phyloP scores from a whole-genome alignment of 2,888 invertebrate species.

The Diloba caeruleocephala region DNA sequence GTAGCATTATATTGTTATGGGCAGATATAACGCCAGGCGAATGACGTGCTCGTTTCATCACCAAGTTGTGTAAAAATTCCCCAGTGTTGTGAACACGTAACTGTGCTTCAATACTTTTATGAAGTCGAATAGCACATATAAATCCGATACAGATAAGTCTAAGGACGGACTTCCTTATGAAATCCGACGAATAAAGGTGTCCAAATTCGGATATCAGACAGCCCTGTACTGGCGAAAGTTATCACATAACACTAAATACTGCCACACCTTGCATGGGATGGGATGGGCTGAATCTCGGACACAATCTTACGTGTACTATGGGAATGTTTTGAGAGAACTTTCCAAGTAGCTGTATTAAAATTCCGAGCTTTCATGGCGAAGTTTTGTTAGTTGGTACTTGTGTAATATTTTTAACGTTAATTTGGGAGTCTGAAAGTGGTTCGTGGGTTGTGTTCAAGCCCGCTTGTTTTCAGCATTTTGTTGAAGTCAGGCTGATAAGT shows the following conservation, averaged over 20 bases:
- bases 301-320: slow-evolving; percentile 12
- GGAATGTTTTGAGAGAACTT: slow-evolving; percentile 4
- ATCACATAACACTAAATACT: slow-evolving; percentile 7
- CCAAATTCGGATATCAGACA: slow-evolving; percentile 7
- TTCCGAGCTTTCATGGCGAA: background rate
- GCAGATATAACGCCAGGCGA: too few species aligned
- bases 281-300: slow-evolving; percentile 14
- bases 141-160: background rate
- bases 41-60: too few species aligned
- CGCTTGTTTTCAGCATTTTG: too few species aligned
- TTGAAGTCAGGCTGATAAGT: too few species aligned
- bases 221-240: slow-evolving; percentile 32
- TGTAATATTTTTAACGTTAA: background rate
- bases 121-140: too few species aligned
- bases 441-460: too few species aligned
- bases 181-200: slow-evolving; percentile 4
- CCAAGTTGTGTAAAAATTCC: too few species aligned
- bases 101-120: too few species aligned
- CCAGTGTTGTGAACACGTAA: too few species aligned
- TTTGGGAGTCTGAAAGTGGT: too few species aligned
- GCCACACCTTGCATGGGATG: slow-evolving; percentile 28
- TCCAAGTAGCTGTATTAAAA: slow-evolving; percentile 3
- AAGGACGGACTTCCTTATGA: slow-evolving; percentile 1
- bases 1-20: too few species aligned
- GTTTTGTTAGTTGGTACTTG: background rate